Percentiles rank a stretch among this genome's conserved stretches.
These are phyloP conservation scores for Amiota mariae DNA, from an alignment of 2,888 invertebrate genomes.

Conservation along the genomic window DNA sequence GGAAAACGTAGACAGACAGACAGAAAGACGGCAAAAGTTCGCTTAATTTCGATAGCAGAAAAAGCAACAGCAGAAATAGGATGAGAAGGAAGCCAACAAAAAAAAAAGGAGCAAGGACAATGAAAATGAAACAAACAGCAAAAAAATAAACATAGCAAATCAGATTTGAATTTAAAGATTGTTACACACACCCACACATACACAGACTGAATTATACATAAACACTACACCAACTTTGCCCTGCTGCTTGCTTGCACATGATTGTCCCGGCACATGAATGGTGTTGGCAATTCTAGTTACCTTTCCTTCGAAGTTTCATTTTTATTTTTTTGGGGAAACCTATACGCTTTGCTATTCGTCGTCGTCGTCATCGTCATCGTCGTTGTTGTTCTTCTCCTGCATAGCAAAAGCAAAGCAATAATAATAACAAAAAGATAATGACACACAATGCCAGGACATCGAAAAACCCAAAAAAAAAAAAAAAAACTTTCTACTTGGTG, in stretches of 20 bases:
- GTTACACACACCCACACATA: conserved; percentile 26
- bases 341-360: conserved; percentile 39
- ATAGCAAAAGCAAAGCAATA: conserved; percentile 24
- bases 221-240: not conserved
- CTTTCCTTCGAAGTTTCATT: not conserved
- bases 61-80: conserved; percentile 44
- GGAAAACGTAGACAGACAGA: conserved; percentile 8
- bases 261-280: not conserved
- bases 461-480: conserved; percentile 23
- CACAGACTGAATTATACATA: no score
- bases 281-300: conserved; percentile 1
- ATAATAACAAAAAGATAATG: conserved; percentile 63
- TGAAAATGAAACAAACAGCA: conserved; percentile 9
- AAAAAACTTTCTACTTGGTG: conserved; percentile 4
- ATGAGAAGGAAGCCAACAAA: conserved; percentile 6
- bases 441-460: conserved; percentile 42
- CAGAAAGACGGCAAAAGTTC: conserved; percentile 37
- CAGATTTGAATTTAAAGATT: conserved; percentile 71
- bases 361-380: conserved; percentile 9
- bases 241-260: conserved; percentile 1
- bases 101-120: not conserved
- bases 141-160: conserved; percentile 52
- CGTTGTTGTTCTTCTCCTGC: conserved; percentile 47
- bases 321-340: conserved; percentile 35
- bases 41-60: conserved; percentile 57